Evolutionary conservation across 2,888 invertebrate genomes (phyloP).

Genomic region (Suillia variegata): DNA sequence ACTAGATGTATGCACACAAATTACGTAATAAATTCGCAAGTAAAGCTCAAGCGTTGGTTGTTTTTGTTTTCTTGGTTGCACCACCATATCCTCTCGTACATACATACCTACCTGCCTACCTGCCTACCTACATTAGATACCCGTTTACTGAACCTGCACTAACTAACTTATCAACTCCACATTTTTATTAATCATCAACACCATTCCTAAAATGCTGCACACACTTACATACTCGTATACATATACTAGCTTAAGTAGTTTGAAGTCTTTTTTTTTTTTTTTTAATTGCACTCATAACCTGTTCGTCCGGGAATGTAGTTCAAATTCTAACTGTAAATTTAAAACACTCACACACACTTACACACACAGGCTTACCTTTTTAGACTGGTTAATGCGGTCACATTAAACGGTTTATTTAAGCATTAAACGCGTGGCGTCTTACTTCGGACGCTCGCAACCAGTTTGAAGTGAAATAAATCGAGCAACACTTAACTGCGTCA

Average conservation of each 20-base stretch:
- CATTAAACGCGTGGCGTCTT: too few relatives aligned
- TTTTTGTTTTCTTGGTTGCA: constrained; percentile 16
- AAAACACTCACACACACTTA: constrained; percentile 21
- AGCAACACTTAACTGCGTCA: too few relatives aligned
- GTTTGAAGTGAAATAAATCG: too few relatives aligned
- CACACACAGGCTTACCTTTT: too few relatives aligned
- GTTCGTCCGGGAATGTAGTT: constrained; percentile 16
- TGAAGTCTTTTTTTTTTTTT: too few relatives aligned
- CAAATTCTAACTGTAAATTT: constrained; percentile 45
- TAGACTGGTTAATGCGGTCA: neutral
- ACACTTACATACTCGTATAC: neutral
- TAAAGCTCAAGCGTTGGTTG: constrained; percentile 25
- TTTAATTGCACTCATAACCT: constrained; percentile 26
- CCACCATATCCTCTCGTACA: neutral
- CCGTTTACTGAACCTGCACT: too few relatives aligned
- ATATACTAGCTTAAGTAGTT: too few relatives aligned
- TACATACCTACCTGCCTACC: too few relatives aligned
- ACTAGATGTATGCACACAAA: constrained; percentile 1
- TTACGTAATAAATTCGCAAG: constrained; percentile 39
- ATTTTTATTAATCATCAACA: neutral
- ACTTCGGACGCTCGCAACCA: too few relatives aligned
- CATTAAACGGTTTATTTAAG: neutral
- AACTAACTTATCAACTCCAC: neutral
- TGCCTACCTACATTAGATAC: too few relatives aligned
- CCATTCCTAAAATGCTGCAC: neutral